A percentile compares a stretch with the other conserved stretches of the same genome.
These are phyloP conservation scores for Stratiomys singularior DNA, from an alignment of 2,888 invertebrate genomes.

Conservation along the genomic window DNA sequence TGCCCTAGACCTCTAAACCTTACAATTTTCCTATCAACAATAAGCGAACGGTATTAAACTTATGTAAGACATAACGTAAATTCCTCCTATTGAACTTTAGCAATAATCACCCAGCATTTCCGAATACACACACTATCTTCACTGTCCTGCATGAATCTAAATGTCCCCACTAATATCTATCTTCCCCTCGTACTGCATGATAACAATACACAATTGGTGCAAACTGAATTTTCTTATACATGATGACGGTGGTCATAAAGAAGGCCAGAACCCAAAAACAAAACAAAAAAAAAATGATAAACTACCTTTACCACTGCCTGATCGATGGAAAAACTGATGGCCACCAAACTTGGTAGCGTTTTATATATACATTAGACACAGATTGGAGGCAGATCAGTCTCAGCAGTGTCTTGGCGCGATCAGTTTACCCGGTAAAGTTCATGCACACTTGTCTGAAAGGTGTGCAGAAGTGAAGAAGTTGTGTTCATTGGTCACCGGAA, in stretches of 20 bases:
- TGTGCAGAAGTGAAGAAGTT: neutral
- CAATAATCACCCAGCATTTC: neutral
- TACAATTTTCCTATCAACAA: conserved; percentile 26
- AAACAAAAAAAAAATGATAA: neutral
- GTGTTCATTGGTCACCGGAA: neutral
- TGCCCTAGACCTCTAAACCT: conserved; percentile 33
- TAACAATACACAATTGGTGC: too few relatives aligned
- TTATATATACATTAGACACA: conserved; percentile 50
- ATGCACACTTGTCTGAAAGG: neutral
- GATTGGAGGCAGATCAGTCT: conserved; percentile 45
- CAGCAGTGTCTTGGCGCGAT: conserved; percentile 49
- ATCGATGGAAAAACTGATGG: conserved; percentile 32
- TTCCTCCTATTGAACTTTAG: neutral
- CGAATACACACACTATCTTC: neutral
- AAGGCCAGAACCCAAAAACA: neutral
- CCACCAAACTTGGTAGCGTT: conserved; percentile 43
- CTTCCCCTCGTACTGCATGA: too few relatives aligned
- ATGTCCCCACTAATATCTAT: neutral
- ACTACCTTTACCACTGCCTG: conserved; percentile 44
- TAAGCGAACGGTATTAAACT: neutral
- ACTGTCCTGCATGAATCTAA: neutral
- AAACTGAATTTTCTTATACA: neutral
- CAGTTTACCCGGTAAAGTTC: conserved; percentile 45
- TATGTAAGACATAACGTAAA: neutral
- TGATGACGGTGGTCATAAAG: neutral